Percentiles rank a stretch among this genome's conserved stretches.
Evolutionary conservation across 2,113 vertebrate genomes (phyloP).

Genomic region (Rhipidura dahli): DNA sequence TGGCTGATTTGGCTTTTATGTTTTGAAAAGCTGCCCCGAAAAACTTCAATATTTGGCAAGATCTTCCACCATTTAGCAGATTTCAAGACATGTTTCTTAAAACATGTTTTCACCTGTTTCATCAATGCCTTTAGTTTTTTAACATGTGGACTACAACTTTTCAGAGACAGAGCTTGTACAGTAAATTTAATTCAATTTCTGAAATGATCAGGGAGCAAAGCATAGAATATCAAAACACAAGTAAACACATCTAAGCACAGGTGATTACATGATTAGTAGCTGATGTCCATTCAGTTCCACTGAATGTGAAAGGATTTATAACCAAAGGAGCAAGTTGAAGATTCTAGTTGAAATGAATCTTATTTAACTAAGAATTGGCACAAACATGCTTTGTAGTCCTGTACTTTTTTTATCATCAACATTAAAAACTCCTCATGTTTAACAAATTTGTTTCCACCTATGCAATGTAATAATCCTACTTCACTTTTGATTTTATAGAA

Average conservation of each 20-base stretch:
- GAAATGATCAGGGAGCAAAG: not conserved
- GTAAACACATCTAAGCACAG: not conserved
- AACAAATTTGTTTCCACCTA: slow-evolving; percentile 45
- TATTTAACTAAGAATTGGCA: slow-evolving; percentile 19
- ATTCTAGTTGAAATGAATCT: not conserved
- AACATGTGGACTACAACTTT: not conserved
- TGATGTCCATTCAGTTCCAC: not conserved
- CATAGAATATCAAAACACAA: not conserved
- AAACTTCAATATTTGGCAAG: slow-evolving; percentile 4
- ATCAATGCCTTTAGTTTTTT: not conserved
- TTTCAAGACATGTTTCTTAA: not conserved
- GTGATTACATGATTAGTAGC: not conserved
- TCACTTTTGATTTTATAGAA: slow-evolving; percentile 43
- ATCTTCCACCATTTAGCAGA: not conserved
- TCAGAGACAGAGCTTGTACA: not conserved
- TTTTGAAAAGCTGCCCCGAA: not conserved
- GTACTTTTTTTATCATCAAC: not conserved
- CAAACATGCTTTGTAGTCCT: not conserved
- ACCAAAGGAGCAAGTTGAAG: not conserved
- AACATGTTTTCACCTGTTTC: not conserved
- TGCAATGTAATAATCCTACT: not conserved
- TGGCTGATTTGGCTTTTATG: not conserved
- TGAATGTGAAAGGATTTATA: not conserved
- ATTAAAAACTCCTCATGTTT: slow-evolving; percentile 19
- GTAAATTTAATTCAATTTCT: not conserved